These are phyloP conservation scores for Pecten maximus DNA, from an alignment of 2,888 invertebrate genomes.

Conservation along the genomic window DNA sequence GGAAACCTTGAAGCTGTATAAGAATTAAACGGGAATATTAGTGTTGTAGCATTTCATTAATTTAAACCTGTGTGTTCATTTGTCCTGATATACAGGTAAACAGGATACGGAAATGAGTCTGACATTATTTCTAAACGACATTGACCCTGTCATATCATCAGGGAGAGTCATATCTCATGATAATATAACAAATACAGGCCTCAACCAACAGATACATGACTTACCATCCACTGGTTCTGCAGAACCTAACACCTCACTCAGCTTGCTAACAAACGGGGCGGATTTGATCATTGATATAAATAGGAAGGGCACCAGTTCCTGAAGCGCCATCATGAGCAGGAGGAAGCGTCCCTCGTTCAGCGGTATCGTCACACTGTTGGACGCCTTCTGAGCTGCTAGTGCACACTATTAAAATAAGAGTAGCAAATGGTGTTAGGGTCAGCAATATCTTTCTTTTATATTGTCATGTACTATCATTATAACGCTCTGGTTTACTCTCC, in stretches of 20 bases:
- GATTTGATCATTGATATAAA: conserved; percentile 80
- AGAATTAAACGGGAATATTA: too few relatives aligned
- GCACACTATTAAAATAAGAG: conserved; percentile 65
- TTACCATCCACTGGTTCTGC: conserved; percentile 42
- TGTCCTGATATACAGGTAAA: not conserved
- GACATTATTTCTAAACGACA: not conserved
- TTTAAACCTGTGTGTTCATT: not conserved
- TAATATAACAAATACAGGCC: not conserved
- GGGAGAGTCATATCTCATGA: not conserved
- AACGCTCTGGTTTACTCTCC: not conserved
- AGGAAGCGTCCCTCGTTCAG: conserved; percentile 78
- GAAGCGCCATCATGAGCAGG: conserved; percentile 74
- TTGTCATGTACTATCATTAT: not conserved
- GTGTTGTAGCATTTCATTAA: too few relatives aligned
- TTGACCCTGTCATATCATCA: not conserved
- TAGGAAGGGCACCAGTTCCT: conserved; percentile 79
- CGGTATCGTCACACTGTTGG: conserved; percentile 70
- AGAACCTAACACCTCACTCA: conserved; percentile 51
- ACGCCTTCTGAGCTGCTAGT: conserved; percentile 71
- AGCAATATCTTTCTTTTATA: conserved; percentile 26
- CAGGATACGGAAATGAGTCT: not conserved
- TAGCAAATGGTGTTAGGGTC: not conserved
- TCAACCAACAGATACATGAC: not conserved
- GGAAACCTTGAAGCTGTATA: conserved; percentile 66
- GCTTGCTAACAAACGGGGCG: conserved; percentile 73